Percentiles rank a stretch among this genome's conserved stretches.
Evolutionary conservation across 2,888 invertebrate species (phyloP).

Genomic region (Troglohyphantes excavatus): DNA sequence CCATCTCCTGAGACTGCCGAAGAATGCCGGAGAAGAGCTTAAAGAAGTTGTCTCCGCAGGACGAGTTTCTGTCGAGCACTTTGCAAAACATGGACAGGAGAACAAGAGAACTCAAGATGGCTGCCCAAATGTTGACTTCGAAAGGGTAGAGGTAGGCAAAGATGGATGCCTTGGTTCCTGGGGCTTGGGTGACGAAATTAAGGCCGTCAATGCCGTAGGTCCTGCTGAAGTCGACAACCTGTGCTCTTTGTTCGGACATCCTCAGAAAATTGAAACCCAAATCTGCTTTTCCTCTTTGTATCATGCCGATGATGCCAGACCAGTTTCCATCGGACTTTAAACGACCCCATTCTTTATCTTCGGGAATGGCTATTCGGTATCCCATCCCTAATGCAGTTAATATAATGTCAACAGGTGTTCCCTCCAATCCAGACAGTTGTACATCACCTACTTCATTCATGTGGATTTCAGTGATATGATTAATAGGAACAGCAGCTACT

Average conservation of each 20-base stretch:
- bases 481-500: no score
- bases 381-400: neutral
- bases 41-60: neutral
- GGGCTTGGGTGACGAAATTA: neutral
- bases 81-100: neutral
- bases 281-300: constrained; percentile 9
- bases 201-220: neutral
- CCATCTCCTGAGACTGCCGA: neutral
- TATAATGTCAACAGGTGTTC: neutral
- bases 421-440: neutral
- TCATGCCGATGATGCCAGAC: constrained; percentile 36
- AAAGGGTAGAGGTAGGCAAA: neutral
- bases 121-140: neutral
- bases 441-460: no score
- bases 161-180: neutral
- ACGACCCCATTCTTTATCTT: neutral
- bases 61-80: neutral
- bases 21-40: neutral
- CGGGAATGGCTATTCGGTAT: neutral
- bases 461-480: no score
- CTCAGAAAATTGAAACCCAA: neutral
- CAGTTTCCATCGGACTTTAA: neutral
- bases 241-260: neutral
- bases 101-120: neutral
- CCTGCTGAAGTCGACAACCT: constrained; percentile 26